Percentiles rank a stretch among this genome's conserved stretches.
These are phyloP conservation scores for Galagoides demidoff DNA, from an alignment of 2,797 vertebrate genomes.

Conservation along the genomic window DNA sequence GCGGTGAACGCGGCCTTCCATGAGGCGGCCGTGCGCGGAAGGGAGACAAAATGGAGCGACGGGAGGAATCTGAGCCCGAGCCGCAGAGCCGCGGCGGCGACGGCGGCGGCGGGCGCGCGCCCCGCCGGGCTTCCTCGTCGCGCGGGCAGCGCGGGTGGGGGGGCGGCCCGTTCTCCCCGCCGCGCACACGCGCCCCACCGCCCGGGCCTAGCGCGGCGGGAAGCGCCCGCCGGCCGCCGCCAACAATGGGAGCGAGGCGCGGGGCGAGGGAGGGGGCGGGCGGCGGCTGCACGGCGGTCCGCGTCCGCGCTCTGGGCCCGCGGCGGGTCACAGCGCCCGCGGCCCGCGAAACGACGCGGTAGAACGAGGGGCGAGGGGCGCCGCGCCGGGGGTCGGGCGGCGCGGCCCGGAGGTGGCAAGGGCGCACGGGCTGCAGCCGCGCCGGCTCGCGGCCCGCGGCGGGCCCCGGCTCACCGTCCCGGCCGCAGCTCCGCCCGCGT, in stretches of 20 bases:
- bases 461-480: conserved; percentile 31
- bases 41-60: conserved; percentile 73
- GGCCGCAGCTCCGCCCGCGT: conserved; percentile 58
- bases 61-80: conserved; percentile 65
- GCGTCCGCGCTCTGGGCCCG: conserved; percentile 44
- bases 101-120: conserved; percentile 14
- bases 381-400: neutral
- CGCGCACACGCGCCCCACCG: conserved; percentile 60
- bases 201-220: conserved; percentile 74
- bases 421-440: conserved; percentile 54
- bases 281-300: conserved; percentile 44
- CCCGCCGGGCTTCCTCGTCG: neutral
- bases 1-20: conserved; percentile 78
- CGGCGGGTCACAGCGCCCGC: neutral
- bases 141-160: conserved; percentile 10
- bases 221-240: conserved; percentile 63
- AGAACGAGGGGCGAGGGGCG: neutral
- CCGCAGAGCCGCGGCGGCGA: neutral
- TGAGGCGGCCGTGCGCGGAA: conserved; percentile 62
- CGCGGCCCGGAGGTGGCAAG: conserved; percentile 43
- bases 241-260: conserved; percentile 79
- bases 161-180: conserved; percentile 51
- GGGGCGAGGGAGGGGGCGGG: conserved; percentile 7
- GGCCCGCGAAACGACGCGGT: conserved; percentile 59
- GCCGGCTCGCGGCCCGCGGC: conserved; percentile 51